These are phyloP conservation scores for Lepas anatifera DNA, from an alignment of 2,888 invertebrate genomes.

Conservation along the genomic window DNA sequence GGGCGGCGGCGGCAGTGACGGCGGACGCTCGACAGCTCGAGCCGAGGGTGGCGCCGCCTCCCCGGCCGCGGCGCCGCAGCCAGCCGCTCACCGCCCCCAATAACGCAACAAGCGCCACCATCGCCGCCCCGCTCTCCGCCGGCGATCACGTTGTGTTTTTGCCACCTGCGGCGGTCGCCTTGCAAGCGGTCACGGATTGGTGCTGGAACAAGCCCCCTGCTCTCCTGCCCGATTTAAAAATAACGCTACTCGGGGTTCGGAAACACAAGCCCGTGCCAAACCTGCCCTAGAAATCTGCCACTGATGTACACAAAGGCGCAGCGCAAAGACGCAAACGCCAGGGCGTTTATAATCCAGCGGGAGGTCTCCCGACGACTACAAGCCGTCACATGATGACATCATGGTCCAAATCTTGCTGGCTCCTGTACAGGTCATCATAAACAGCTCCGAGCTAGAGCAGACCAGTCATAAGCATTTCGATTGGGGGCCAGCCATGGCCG, in stretches of 20 bases:
- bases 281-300: too few relatives aligned
- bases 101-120: not conserved
- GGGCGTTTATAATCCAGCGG: too few relatives aligned
- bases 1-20: not conserved
- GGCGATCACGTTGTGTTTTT: not conserved
- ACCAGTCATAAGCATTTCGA: too few relatives aligned
- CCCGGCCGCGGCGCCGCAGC: not conserved
- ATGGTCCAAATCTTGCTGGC: too few relatives aligned
- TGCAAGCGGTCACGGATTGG: constrained; percentile 5
- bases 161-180: not conserved
- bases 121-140: not conserved
- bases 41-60: not conserved
- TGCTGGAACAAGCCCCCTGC: not conserved
- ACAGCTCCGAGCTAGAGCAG: too few relatives aligned
- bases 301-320: too few relatives aligned
- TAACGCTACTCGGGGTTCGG: not conserved
- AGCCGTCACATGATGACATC: too few relatives aligned
- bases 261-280: not conserved
- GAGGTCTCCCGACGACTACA: too few relatives aligned
- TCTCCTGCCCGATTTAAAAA: not conserved
- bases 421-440: too few relatives aligned
- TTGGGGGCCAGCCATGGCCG: too few relatives aligned
- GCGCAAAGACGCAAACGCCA: too few relatives aligned
- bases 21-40: not conserved
- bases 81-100: not conserved